Evolutionary conservation across 2,888 invertebrate genomes (phyloP).

Genomic region (Meiosimyza platycephala): DNA sequence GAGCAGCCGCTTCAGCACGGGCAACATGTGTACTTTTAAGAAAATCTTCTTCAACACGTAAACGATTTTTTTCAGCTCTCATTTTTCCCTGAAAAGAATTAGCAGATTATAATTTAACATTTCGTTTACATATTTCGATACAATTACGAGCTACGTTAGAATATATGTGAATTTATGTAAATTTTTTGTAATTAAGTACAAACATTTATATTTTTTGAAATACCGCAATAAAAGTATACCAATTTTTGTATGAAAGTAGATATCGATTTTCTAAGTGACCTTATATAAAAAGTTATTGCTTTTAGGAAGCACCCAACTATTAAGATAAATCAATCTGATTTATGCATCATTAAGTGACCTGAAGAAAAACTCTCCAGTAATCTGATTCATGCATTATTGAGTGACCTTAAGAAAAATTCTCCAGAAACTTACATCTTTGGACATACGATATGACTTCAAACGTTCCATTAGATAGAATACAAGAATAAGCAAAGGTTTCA

Average conservation of each 20-base stretch:
- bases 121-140: not conserved
- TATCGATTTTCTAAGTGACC: no score
- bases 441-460: slow-evolving; percentile 84
- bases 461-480: slow-evolving; percentile 95
- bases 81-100: slow-evolving; percentile 75
- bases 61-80: slow-evolving; percentile 95
- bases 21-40: slow-evolving; percentile 96
- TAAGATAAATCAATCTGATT: not conserved
- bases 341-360: not conserved
- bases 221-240: not conserved
- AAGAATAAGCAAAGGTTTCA: slow-evolving; percentile 84
- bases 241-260: no score
- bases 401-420: not conserved
- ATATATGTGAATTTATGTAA: not conserved
- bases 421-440: slow-evolving; percentile 81
- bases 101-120: not conserved
- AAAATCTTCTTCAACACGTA: slow-evolving; percentile 93
- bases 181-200: not conserved
- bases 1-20: slow-evolving; percentile 95
- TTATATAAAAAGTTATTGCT: not conserved
- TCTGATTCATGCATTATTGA: not conserved
- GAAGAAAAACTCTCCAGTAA: not conserved
- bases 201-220: not conserved
- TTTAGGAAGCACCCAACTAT: not conserved
- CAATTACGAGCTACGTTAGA: not conserved